Conservation (phyloP, 2,888 invertebrate genomes). For the Pseudococcus longispinus region DNA sequence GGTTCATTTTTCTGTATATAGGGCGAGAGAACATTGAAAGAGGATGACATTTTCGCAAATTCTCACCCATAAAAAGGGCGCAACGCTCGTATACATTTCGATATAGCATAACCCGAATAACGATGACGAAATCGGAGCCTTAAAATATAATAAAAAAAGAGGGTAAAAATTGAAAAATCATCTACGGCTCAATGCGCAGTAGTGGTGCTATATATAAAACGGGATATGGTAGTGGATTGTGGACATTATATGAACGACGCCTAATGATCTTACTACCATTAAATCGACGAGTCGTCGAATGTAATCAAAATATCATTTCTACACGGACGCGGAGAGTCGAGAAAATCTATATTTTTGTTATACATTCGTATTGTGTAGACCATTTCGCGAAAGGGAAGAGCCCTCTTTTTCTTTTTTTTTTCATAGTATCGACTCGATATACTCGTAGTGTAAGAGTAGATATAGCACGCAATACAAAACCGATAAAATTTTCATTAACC, state of each 20-base stretch:
- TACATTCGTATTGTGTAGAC: not conserved
- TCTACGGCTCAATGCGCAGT: not conserved
- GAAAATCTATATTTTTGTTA: slow-evolving; percentile 5
- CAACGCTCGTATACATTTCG: not conserved
- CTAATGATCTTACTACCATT: slow-evolving; percentile 21
- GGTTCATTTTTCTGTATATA: not conserved
- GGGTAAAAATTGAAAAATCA: slow-evolving; percentile 34
- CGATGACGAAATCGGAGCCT: slow-evolving; percentile 2
- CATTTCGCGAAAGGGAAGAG: not conserved
- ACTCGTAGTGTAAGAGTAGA: no score
- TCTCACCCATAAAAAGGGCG: slow-evolving; percentile 7
- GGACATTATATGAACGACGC: slow-evolving; percentile 14
- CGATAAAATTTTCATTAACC: not conserved
- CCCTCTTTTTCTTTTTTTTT: not conserved
- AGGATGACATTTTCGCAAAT: slow-evolving; percentile 15
- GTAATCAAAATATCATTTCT: slow-evolving; percentile 30
- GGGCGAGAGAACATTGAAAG: not conserved
- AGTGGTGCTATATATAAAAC: not conserved
- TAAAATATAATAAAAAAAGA: slow-evolving; percentile 14
- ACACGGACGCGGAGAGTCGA: not conserved
- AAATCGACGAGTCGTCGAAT: not conserved
- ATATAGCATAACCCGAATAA: not conserved
- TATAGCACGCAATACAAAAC: not conserved
- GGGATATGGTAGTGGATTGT: not conserved
- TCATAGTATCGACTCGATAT: not conserved